These are phyloP conservation scores for Chrysocyon brachyurus DNA, from an alignment of 2,797 vertebrate species.

Conservation along the genomic window DNA sequence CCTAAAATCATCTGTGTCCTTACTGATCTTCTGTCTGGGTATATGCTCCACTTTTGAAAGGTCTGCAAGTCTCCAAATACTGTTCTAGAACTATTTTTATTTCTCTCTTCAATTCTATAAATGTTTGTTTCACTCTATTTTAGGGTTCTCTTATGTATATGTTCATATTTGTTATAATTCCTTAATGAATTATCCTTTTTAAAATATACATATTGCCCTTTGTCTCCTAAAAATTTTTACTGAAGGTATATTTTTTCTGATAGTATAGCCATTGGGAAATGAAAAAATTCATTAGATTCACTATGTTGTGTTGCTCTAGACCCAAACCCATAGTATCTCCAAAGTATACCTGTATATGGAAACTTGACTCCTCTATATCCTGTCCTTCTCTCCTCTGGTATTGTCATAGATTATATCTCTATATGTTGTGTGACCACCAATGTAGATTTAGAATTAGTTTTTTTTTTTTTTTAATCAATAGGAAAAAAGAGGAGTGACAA, in stretches of 20 bases:
- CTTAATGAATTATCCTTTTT: neutral
- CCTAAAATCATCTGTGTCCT: neutral
- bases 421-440: neutral
- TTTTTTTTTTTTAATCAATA: neutral
- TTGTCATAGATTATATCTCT: neutral
- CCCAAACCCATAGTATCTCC: neutral
- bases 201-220: neutral
- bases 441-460: neutral
- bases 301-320: neutral
- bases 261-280: neutral
- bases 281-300: neutral
- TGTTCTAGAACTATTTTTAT: neutral
- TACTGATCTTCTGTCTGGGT: neutral
- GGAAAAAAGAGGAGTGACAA: neutral
- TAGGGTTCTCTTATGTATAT: neutral
- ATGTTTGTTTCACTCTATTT: neutral
- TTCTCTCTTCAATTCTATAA: neutral
- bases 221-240: neutral
- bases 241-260: neutral
- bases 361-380: neutral
- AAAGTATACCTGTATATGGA: neutral
- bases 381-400: neutral
- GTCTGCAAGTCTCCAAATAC: neutral
- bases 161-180: neutral
- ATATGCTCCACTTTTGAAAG: neutral